Conservation (phyloP, 2,888 invertebrate genomes). For the Yponomeuta malinellus region DNA sequence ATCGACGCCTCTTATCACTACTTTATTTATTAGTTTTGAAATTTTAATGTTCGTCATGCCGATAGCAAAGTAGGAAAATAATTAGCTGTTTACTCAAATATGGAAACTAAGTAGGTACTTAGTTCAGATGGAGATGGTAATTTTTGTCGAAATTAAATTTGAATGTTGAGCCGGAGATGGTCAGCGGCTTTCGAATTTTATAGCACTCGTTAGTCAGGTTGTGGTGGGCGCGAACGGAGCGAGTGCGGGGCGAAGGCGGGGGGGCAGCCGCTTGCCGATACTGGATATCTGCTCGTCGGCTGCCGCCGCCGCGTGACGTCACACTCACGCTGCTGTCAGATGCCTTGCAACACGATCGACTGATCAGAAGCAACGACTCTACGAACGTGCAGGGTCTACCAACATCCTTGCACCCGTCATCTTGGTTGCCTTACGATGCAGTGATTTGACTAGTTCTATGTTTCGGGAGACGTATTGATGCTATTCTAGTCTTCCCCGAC, state of each 20-base stretch:
- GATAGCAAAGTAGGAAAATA: constrained; percentile 5
- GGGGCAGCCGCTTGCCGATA: background rate
- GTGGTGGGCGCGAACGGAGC: background rate
- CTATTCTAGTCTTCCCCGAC: background rate
- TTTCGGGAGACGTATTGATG: no score
- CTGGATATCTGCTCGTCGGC: no score
- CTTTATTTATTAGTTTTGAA: constrained; percentile 5
- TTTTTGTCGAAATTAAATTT: constrained; percentile 1
- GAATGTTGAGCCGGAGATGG: constrained; percentile 1
- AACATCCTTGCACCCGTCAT: no score
- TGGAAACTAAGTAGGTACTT: background rate
- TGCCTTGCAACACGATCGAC: background rate
- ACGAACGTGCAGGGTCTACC: no score
- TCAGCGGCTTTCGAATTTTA: constrained; percentile 1
- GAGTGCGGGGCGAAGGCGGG: background rate
- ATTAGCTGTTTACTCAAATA: background rate
- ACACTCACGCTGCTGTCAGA: background rate
- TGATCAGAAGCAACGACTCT: no score
- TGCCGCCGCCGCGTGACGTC: background rate
- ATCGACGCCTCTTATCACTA: constrained; percentile 7
- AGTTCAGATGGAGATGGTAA: background rate
- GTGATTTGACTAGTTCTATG: no score
- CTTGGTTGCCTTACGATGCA: no score
- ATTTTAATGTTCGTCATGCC: constrained; percentile 5
- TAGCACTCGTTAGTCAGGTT: constrained; percentile 1